Base-by-base conservation (phyloP, 2,888 invertebrate genomes). In the Chrysolina americana region DNA sequence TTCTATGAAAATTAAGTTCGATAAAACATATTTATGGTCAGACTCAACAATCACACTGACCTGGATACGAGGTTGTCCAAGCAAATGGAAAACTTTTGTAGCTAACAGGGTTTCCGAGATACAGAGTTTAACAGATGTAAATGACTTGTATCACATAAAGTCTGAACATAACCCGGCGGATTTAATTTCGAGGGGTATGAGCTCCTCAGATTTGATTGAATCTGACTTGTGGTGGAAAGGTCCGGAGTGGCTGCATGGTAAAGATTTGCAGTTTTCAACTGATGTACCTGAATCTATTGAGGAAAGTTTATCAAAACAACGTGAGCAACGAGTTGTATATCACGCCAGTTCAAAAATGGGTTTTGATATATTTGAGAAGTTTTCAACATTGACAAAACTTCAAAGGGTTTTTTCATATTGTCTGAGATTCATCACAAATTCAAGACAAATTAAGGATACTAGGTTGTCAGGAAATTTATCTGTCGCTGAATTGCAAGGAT, bases 11-110 rank as follows among this genome's bases (percentile, higher is more conserved):
- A 65, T 70, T 23, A 4, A 48, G 44, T 65, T 48, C 50, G 10
- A 47, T 15, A n/a, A 68, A 28, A 8, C 53, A 65, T 56, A 62
- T 59, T 59, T 68, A 41, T 71, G 59, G 73, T 50, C 63, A 17
- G 75, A 75, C 53, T 74, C 74, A 2, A 71, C 76, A 41, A 74
- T 74, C n/a, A 59, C 65, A n/a, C 36, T 74, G 19, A 21, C 28
- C 4, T 76, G 76, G 76, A 48, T 76, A 36, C 47, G 41, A 59
- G n/a, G 11, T 2, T 41, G 41, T 19, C 56, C 71, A 28, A 36
- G 62, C 36, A 36, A 11, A 36, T 76, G 41, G 47, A 68, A 76
- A 44, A 69, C 59, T 3, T 76, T 62, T 41, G 72, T 76, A 21
- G 71, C 74, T 13, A 70, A 76, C 41, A 3, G 73, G 11, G 65